Base-by-base conservation (phyloP, 2,888 invertebrate species). In the Oscheius onirici region DNA sequence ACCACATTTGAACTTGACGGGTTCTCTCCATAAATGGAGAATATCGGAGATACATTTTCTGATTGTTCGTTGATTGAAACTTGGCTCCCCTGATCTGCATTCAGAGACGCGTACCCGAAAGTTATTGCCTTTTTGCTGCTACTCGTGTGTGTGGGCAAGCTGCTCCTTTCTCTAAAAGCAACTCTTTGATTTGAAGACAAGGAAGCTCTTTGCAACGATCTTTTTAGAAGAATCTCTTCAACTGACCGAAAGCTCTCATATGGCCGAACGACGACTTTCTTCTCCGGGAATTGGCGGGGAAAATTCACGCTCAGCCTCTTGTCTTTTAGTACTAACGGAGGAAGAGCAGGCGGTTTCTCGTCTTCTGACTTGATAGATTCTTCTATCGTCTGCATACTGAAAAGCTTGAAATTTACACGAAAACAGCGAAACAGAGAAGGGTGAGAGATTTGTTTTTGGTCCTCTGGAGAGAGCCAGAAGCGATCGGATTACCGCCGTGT, bases 201-300 rank as follows among this genome's bases (percentile, higher is more conserved):
- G 10, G 55, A 22, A 22, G 40, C 10, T 44, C 24, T 52, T 26
- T 24, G 26, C 22, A 26, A 55, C 26, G 1, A 3, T 13, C 55
- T 55, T 22, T 8, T 28, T 3, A n/a, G 22, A n/a, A n/a, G 20
- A 15, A 8, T 22, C 6, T 13, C 1, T 52, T n/a, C 15, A 28
- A 55, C 65, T 55, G 49, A 79, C 79, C 79, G 69, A 69, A 79
- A 79, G 61, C 79, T 79, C 54, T 79, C 79, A 67, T 77, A 79
- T 3, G 79, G 79, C 24, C 79, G 63, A 15, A 79, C 76, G 3
- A 76, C 76, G 58, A 79, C 79, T 22, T 75, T 61, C 13, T 76
- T 69, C 58, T 79, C 79, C 28, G 17, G 28, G 15, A 51, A 41
- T 58, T 58, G 67, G 15, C 72, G 49, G 2, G 68, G 67, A 34